Conservation (phyloP, 2,113 vertebrate species). For the Stercorarius parasiticus region DNA sequence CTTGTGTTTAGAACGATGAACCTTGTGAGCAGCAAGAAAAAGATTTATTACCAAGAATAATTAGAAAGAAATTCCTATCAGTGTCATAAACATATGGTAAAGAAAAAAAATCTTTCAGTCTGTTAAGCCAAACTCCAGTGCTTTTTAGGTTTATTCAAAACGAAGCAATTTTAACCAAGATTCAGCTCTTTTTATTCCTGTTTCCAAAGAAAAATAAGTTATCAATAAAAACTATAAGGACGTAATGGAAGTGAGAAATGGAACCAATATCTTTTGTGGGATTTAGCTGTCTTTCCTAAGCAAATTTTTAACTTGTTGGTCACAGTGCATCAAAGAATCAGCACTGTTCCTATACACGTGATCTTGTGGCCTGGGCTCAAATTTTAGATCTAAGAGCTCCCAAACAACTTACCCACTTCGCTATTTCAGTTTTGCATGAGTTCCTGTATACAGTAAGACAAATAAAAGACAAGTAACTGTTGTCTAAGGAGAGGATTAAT, state of each 20-base stretch:
- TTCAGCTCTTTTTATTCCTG: not conserved
- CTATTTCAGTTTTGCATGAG: slow-evolving; percentile 1
- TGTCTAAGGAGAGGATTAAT: not conserved
- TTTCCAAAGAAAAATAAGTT: not conserved
- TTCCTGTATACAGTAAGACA: not conserved
- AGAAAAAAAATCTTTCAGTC: not conserved
- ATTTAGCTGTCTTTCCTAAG: not conserved
- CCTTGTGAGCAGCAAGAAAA: not conserved
- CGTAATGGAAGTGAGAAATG: not conserved
- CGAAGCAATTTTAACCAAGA: slow-evolving; percentile 7
- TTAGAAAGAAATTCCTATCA: slow-evolving; percentile 30
- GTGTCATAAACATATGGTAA: not conserved
- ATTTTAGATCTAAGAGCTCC: not conserved
- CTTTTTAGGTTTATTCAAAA: not conserved
- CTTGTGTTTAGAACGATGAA: not conserved
- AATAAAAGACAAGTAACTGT: not conserved
- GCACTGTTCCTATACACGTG: not conserved
- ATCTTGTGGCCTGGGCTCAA: not conserved
- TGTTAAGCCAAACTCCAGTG: not conserved
- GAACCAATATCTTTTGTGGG: not conserved
- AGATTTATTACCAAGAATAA: slow-evolving; percentile 8
- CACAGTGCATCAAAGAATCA: not conserved
- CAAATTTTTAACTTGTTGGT: not conserved
- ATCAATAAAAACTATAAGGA: not conserved
- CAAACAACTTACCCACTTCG: not conserved